Evolutionary conservation across 2,797 vertebrate genomes (phyloP), one percentile per base, ranked within the genome.

Genomic region (Periophthalmus magnuspinnatus): DNA sequence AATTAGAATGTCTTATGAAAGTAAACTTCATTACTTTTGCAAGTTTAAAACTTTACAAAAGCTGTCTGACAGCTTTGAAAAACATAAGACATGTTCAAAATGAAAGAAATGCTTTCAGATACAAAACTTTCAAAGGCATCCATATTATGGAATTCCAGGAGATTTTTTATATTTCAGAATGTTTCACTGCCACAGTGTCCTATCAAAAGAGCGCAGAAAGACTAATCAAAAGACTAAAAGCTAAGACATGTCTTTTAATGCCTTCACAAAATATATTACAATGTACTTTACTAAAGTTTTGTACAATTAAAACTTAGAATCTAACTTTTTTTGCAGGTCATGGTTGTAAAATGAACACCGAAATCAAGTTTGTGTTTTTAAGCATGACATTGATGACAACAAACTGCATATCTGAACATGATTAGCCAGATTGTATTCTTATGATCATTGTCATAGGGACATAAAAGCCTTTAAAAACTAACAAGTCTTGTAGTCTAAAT

Each of bases 1-100:
- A 83, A 78, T 84, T 74, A 79, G 50, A 59, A 56, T 65, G 54
- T 62, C 2, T 5, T 6, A 0, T 65, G 50, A 5, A 5, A 62
- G 52, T 70, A 62, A 72, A 65, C 32, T 54, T 67, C 58, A 69
- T 17, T 21, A 67, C 4, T 60, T 58, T 14, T 17, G 5, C 33
- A 69, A 64, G 45, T 45, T 66, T 33, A 68, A 68, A 41, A 77
- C 76, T 61, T 56, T 55, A 16, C 54, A 2, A 48, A 48, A 60
- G 50, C 62, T 69, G 66, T 68, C 48, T 28, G 47, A 48, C 65
- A 65, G 69, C 55, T 54, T 59, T 47, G 28, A 56, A 65, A 38
- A 61, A 69, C 69, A 61, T 34, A 67, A 60, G 38, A 67, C 34
- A 21, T 62, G 10, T 67, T 7, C 0, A 2, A 48, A 55, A 50